Evolutionary conservation across 2,888 invertebrate genomes (phyloP).

Genomic region (Microchrysa polita): DNA sequence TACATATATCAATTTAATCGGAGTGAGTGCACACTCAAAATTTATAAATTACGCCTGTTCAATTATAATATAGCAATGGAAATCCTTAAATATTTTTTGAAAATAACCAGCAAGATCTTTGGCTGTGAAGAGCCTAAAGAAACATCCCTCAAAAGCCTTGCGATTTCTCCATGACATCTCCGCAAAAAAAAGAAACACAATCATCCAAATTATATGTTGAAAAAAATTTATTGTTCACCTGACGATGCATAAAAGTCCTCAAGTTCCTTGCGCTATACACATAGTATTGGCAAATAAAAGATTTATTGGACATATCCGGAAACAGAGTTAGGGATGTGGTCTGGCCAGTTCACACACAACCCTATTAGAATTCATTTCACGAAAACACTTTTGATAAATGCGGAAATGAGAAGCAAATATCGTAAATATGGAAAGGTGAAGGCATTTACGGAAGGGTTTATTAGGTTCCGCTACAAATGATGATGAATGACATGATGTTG

Average conservation of each 20-base stretch:
- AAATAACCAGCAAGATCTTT: no score
- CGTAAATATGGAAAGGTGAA: slow-evolving; percentile 34
- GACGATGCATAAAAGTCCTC: slow-evolving; percentile 20
- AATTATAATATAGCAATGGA: no score
- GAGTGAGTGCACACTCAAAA: no score
- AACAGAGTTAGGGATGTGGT: slow-evolving; percentile 6
- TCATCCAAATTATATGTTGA: not conserved
- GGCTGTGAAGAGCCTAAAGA: no score
- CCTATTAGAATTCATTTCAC: slow-evolving; percentile 24
- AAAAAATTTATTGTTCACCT: slow-evolving; percentile 32
- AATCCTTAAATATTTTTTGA: no score
- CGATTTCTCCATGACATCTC: not conserved
- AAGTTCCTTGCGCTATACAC: no score
- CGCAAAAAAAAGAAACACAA: not conserved
- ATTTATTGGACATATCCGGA: slow-evolving; percentile 27
- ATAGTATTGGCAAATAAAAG: slow-evolving; percentile 33
- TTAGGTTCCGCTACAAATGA: slow-evolving; percentile 14
- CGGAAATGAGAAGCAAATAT: slow-evolving; percentile 24
- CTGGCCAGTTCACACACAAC: not conserved
- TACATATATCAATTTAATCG: no score
- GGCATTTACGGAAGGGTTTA: slow-evolving; percentile 21
- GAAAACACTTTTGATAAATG: not conserved
- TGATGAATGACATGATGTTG: slow-evolving; percentile 21
- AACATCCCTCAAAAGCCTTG: no score
- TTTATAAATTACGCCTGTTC: no score